Conservation (phyloP, 2,797 vertebrate species). For the Tarsius wallacei region DNA sequence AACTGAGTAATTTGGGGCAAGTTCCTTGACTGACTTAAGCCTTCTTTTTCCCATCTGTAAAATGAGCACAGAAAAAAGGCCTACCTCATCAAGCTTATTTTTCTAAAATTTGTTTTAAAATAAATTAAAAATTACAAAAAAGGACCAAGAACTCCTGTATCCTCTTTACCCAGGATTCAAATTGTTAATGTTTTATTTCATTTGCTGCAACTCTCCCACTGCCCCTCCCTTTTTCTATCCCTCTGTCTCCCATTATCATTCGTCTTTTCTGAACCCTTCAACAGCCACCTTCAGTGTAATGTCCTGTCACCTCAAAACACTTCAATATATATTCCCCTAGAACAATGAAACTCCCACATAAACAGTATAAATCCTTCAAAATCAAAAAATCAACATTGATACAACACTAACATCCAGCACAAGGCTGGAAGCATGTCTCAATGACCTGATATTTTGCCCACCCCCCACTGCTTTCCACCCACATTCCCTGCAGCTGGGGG, state of each 20-base stretch:
- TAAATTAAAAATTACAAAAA: slow-evolving; percentile 3
- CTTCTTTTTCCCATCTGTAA: slow-evolving; percentile 25
- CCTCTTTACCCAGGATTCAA: background rate
- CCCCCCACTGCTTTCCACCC: background rate
- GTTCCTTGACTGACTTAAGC: background rate
- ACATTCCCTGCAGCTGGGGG: background rate
- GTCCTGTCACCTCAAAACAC: background rate
- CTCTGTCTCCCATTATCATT: background rate
- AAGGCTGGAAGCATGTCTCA: background rate
- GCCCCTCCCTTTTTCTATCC: too few relatives aligned
- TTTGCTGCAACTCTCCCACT: background rate
- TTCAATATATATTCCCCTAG: background rate
- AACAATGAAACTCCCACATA: slow-evolving; percentile 25
- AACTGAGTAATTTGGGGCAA: background rate
- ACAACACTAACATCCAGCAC: background rate
- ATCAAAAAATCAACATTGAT: background rate
- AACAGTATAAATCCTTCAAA: background rate
- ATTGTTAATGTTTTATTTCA: slow-evolving; percentile 21
- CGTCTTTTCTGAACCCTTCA: slow-evolving; percentile 31
- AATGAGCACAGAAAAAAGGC: background rate
- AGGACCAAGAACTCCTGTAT: background rate
- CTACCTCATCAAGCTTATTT: background rate
- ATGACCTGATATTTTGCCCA: background rate
- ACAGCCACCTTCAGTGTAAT: background rate
- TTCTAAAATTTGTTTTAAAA: background rate